A percentile compares a stretch with the other conserved stretches of the same genome.
phyloP scores from a whole-genome alignment of 2,113 vertebrate species.

The Smithornis capensis region DNA sequence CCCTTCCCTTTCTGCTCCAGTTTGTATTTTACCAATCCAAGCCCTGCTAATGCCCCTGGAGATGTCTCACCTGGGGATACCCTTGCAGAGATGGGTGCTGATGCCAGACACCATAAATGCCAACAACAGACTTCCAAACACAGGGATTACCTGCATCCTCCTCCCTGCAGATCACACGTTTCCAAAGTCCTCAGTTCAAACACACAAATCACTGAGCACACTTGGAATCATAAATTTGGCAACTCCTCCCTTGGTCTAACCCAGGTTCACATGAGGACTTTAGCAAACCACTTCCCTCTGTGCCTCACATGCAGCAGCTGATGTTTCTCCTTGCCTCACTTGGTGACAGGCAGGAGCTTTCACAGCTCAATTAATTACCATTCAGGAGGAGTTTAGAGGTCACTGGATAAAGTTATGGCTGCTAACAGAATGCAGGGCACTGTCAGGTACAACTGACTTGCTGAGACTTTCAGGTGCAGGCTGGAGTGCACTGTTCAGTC shows the following conservation, averaged over 20 bases:
- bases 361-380: constrained; percentile 43
- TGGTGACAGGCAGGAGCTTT: background rate
- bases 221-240: background rate
- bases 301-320: background rate
- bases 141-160: background rate
- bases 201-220: background rate
- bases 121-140: background rate
- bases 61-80: background rate
- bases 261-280: background rate
- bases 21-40: background rate
- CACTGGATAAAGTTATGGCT: background rate
- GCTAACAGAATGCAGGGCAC: background rate
- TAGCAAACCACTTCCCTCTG: background rate
- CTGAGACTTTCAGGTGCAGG: background rate
- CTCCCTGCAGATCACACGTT: background rate
- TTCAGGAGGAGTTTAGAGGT: constrained; percentile 19
- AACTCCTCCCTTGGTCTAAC: background rate
- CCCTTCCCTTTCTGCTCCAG: background rate
- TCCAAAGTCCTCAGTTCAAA: background rate
- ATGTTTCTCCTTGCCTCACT: background rate
- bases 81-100: background rate
- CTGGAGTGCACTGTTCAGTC: background rate
- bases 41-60: accelerated
- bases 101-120: background rate
- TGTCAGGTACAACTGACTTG: background rate